These are phyloP conservation scores for Dicyrtomina minuta DNA, from an alignment of 2,888 invertebrate genomes.

Conservation along the genomic window DNA sequence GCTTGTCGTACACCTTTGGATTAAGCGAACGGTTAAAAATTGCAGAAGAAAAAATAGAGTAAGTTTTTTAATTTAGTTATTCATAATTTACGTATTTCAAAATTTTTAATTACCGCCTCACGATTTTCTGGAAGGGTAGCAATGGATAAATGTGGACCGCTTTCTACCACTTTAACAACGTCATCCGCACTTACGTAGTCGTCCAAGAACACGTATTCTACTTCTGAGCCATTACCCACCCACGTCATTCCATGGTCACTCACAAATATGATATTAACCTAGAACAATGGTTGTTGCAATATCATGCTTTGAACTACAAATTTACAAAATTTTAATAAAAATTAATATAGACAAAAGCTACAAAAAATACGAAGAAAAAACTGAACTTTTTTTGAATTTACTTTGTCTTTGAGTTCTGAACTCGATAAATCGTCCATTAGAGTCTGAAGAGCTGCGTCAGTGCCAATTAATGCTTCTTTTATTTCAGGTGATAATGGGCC, in stretches of 20 bases:
- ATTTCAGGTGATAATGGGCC: conserved; percentile 55
- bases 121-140: not conserved
- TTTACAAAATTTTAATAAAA: conserved; percentile 51
- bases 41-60: no score
- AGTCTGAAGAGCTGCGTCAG: conserved; percentile 54
- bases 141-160: conserved; percentile 6
- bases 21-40: no score
- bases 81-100: no score
- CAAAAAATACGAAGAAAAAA: no score
- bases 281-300: conserved; percentile 24
- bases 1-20: no score
- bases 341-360: conserved; percentile 53
- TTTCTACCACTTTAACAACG: conserved; percentile 20
- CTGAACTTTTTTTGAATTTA: no score
- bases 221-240: conserved; percentile 49
- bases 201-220: conserved; percentile 53
- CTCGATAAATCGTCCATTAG: conserved; percentile 54
- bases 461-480: conserved; percentile 54
- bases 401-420: conserved; percentile 50
- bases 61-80: no score
- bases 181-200: conserved; percentile 49
- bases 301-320: no score
- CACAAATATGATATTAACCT: conserved; percentile 56
- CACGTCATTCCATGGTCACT: conserved; percentile 57
- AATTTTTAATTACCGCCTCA: no score